Evolutionary conservation across 2,113 vertebrate genomes (phyloP).

Genomic region (Neofelis nebulosa): DNA sequence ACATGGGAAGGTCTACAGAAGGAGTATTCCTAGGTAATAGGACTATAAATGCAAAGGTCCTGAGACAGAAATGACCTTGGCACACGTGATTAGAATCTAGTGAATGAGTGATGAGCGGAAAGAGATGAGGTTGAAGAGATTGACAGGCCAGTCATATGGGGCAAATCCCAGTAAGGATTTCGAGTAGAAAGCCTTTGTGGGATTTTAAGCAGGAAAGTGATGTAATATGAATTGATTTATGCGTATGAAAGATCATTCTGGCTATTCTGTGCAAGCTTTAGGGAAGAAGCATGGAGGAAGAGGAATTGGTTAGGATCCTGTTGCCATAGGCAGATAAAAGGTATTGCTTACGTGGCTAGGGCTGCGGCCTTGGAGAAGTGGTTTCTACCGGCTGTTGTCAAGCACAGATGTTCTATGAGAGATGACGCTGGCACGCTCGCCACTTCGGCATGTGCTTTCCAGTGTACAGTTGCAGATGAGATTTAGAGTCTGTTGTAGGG

Average conservation of each 20-base stretch:
- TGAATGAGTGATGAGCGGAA: neutral
- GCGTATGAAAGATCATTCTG: neutral
- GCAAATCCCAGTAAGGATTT: neutral
- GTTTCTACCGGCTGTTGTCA: neutral
- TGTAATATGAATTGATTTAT: neutral
- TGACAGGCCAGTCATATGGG: neutral
- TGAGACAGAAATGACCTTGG: neutral
- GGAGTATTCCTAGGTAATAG: neutral
- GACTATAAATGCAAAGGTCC: neutral
- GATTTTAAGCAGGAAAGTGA: constrained; percentile 9
- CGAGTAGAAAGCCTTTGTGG: neutral
- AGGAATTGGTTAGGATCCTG: constrained; percentile 38
- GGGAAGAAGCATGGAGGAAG: neutral
- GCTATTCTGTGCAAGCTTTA: neutral
- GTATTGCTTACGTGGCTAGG: neutral
- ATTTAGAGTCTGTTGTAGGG: neutral
- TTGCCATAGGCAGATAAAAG: neutral
- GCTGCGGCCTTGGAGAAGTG: neutral
- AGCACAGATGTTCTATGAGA: neutral
- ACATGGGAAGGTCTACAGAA: neutral
- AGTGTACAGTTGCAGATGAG: neutral
- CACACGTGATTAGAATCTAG: neutral
- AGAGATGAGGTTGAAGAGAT: neutral
- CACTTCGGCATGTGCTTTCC: neutral
- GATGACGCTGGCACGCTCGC: no score